Conservation (phyloP, 2,113 vertebrate genomes). For the Procavia capensis region DNA sequence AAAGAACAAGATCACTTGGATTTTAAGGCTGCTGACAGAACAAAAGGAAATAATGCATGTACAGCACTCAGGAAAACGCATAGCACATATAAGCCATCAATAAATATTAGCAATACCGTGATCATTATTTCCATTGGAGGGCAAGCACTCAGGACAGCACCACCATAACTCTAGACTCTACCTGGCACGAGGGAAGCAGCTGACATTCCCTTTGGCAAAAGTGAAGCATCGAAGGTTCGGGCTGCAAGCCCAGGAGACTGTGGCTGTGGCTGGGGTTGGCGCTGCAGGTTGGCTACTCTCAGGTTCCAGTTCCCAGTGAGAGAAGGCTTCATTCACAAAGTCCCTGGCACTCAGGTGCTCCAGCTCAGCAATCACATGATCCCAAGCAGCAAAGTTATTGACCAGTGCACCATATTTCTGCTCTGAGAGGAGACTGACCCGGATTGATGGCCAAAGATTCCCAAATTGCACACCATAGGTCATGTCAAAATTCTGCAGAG, state of each 20-base stretch:
- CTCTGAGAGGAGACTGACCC: constrained; percentile 92
- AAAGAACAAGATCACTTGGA: constrained; percentile 3
- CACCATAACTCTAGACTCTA: constrained; percentile 76
- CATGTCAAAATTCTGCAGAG: constrained; percentile 93
- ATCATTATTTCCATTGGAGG: background rate
- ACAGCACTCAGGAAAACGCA: background rate
- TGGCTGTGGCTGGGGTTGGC: background rate
- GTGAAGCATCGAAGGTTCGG: constrained; percentile 93
- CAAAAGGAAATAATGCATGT: background rate
- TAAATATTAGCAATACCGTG: constrained; percentile 18
- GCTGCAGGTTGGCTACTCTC: constrained; percentile 20
- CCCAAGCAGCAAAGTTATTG: constrained; percentile 89
- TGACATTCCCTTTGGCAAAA: constrained; percentile 92
- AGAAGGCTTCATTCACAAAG: constrained; percentile 84
- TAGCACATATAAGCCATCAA: background rate
- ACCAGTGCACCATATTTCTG: constrained; percentile 96
- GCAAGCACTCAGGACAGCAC: background rate
- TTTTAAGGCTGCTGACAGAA: background rate
- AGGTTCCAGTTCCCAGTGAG: background rate
- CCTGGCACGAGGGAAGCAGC: constrained; percentile 92
- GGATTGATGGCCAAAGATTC: constrained; percentile 92
- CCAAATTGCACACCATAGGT: constrained; percentile 90
- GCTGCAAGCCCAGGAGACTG: constrained; percentile 55
- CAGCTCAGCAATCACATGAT: constrained; percentile 79
- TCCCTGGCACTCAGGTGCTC: constrained; percentile 87